Base-by-base conservation (phyloP, 2,113 vertebrate genomes). In the Cephalopterus ornatus region DNA sequence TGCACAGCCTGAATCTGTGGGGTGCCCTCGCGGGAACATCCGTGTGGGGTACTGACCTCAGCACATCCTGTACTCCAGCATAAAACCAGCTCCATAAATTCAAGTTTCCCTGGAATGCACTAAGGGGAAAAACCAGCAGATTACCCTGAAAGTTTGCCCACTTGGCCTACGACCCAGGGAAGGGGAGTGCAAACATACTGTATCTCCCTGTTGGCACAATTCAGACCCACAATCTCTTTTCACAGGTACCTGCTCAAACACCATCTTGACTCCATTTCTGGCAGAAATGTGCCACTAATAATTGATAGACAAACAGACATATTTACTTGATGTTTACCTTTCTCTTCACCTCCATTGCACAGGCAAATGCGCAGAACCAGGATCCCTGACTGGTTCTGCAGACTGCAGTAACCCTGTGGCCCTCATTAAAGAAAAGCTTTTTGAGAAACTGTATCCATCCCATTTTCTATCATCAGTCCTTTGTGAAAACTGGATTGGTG, bases 291-390 rank as follows among this genome's bases (percentile, higher is more conserved):
- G 89, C 41, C 46, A 33, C 95, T 91, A 94, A 89, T 92, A 94
- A 81, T 44, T 12, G 62, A 77, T 1, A 95, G 84, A 93, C 80
- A 95, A 94, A 88, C 63, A 89, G 52, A 44, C 15, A 32, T 85
- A 91, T 97, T 93, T 91, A 83, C 76, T 89, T 46, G 3, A 55
- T 92, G 71, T 92, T 97, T 95, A 90, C 87, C 42, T 88, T 96
- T 35, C 88, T 85, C 88, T 73, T 67, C 75, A 47, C 87, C 61
- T 80, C 59, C 4, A 16, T 12, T 16, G 52, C 84, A 35, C 35
- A 61, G 71, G 77, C 46, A 93, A 74, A 92, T 33, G 71, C 81
- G 33, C 83, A 85, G 74, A 94, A 72, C 35, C n/a, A 42, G 68
- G 73, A 44, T 59, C 44, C 72, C 10, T 5, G 27, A 71, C 71